Evolutionary conservation across 2,113 vertebrate species (phyloP).

Genomic region (Nyctibius bracteatus): DNA sequence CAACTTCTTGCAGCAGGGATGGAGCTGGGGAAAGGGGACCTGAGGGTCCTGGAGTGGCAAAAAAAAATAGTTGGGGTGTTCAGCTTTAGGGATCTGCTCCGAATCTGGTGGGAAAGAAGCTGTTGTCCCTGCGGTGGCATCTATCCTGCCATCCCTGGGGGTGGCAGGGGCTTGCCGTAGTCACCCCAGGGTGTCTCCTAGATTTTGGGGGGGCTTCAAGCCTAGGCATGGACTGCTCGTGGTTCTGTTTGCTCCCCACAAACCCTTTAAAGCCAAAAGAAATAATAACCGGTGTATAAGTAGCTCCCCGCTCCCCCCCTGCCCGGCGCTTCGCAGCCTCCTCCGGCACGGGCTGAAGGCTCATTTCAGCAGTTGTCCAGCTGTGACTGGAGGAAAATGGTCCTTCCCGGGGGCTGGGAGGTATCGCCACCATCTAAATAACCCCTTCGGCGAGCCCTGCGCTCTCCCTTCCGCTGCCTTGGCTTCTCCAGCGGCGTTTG

Average conservation of each 20-base stretch:
- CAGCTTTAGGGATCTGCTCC: neutral
- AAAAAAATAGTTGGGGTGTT: fast-evolving
- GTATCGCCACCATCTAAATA: neutral
- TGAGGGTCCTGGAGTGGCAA: fast-evolving
- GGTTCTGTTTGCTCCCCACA: neutral
- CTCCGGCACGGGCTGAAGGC: neutral
- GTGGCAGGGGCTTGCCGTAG: neutral
- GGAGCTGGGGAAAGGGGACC: neutral
- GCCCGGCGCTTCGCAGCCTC: neutral
- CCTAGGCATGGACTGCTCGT: fast-evolving
- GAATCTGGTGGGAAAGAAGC: neutral
- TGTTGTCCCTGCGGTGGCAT: fast-evolving
- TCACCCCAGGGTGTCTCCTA: too few species aligned
- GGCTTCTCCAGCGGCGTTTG: neutral
- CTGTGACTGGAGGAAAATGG: neutral
- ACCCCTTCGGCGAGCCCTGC: neutral
- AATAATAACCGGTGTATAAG: neutral
- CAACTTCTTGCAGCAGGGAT: neutral
- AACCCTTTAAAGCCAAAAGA: neutral
- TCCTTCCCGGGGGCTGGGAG: neutral
- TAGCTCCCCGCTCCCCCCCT: neutral
- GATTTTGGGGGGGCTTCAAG: neutral
- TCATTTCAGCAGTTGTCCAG: neutral
- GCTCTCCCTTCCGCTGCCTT: neutral
- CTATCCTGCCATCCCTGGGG: neutral